phyloP scores from a whole-genome alignment of 2,888 invertebrate genomes.

The Lucinisca nassula region DNA sequence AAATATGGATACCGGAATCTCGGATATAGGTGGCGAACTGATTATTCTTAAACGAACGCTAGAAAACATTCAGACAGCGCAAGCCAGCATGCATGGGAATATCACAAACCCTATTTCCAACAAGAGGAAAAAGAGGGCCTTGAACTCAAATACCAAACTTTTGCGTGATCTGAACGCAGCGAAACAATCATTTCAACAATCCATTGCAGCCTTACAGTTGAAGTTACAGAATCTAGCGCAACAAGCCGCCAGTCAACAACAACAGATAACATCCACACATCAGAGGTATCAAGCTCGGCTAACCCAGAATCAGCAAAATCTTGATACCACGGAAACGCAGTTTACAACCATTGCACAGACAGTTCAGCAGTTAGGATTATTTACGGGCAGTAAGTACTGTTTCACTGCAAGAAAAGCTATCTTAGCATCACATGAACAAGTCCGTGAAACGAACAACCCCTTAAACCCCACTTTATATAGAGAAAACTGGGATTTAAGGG shows the following conservation, averaged over 20 bases:
- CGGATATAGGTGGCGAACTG: constrained; percentile 55
- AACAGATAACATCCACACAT: constrained; percentile 25
- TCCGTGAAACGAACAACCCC: no score
- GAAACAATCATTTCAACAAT: constrained; percentile 45
- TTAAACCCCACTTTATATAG: no score
- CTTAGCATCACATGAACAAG: no score
- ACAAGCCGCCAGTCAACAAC: constrained; percentile 2
- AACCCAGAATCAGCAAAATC: constrained; percentile 34
- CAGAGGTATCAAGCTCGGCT: constrained; percentile 32
- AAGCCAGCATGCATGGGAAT: neutral
- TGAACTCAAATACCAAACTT: neutral
- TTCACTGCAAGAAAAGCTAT: no score
- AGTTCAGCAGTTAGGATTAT: neutral
- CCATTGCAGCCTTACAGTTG: constrained; percentile 13
- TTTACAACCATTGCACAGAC: constrained; percentile 11
- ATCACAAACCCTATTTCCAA: neutral
- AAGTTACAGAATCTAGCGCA: constrained; percentile 44
- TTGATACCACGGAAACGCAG: constrained; percentile 28
- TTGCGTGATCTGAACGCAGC: constrained; percentile 45
- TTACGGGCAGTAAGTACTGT: neutral
- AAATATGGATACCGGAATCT: constrained; percentile 23
- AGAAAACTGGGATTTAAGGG: no score
- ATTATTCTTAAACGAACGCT: constrained; percentile 29
- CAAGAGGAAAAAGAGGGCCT: neutral
- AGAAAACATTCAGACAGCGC: neutral